phyloP scores from a whole-genome alignment of 2,797 vertebrate genomes.

The Propithecus perrieri region DNA sequence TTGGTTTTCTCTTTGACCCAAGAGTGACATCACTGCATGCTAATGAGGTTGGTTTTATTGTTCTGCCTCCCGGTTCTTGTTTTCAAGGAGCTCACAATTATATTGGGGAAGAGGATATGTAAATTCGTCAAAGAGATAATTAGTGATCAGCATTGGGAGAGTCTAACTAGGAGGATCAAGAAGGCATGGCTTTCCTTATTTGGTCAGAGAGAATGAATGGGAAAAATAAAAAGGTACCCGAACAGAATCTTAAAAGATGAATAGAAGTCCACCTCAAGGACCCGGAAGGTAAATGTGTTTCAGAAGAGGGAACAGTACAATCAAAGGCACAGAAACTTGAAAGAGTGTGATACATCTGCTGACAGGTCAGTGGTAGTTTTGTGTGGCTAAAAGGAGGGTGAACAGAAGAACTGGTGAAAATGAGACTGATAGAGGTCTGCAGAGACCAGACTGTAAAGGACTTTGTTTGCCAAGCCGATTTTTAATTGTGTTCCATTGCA shows the following conservation, averaged over 20 bases:
- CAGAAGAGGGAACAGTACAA: neutral
- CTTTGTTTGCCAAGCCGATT: neutral
- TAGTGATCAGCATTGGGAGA: slow-evolving; percentile 15
- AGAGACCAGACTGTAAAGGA: neutral
- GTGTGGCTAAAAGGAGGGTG: neutral
- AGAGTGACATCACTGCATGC: neutral
- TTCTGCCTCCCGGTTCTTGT: neutral
- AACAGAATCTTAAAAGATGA: neutral
- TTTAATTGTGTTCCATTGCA: neutral
- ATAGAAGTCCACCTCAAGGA: neutral
- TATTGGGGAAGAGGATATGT: slow-evolving; percentile 1
- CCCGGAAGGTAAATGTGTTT: neutral
- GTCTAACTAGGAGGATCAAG: neutral
- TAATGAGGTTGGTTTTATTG: slow-evolving; percentile 43
- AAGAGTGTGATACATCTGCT: neutral
- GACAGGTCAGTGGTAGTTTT: neutral
- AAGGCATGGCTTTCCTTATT: slow-evolving; percentile 30
- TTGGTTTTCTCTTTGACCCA: slow-evolving; percentile 33
- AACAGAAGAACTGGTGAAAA: neutral
- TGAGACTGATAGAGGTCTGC: neutral
- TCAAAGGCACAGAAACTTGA: neutral
- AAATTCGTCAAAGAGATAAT: slow-evolving; percentile 41
- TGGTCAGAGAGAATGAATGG: neutral
- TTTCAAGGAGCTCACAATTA: slow-evolving; percentile 4
- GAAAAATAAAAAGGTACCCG: neutral